phyloP scores from a whole-genome alignment of 2,888 invertebrate species.

The Eurytoma adleriae region DNA sequence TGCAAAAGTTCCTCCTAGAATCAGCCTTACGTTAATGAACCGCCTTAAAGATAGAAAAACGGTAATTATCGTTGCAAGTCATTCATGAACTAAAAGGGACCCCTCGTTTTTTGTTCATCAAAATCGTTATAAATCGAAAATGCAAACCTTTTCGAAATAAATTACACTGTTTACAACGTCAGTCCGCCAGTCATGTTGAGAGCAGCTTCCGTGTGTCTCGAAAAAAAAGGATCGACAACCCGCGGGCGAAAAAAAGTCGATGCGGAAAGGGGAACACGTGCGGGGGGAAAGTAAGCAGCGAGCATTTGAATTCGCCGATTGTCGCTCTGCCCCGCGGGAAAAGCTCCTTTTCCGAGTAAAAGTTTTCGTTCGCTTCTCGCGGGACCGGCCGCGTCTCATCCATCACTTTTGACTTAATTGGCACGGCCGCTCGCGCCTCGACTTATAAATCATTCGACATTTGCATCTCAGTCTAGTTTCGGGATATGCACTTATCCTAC shows the following conservation, averaged over 20 bases:
- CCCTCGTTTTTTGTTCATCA: no score
- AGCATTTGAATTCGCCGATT: conserved; percentile 21
- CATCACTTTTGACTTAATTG: conserved; percentile 38
- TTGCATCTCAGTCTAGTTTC: conserved; percentile 21
- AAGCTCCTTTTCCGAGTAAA: neutral
- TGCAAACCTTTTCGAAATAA: no score
- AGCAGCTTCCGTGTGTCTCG: neutral
- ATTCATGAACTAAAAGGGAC: no score
- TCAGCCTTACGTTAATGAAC: no score
- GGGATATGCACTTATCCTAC: neutral
- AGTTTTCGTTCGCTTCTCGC: neutral
- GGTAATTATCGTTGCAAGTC: no score
- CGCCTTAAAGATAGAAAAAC: no score
- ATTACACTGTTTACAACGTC: no score
- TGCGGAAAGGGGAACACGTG: neutral
- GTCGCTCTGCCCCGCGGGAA: neutral
- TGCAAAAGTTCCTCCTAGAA: no score
- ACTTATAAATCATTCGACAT: conserved; percentile 21
- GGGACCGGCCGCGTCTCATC: neutral
- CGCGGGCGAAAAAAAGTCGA: neutral
- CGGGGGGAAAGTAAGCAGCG: neutral
- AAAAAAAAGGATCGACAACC: neutral
- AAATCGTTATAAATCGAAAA: no score
- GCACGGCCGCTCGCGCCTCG: neutral
- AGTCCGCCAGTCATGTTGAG: no score